phyloP scores from a whole-genome alignment of 2,888 invertebrate species.

The Erebia epiphron region DNA sequence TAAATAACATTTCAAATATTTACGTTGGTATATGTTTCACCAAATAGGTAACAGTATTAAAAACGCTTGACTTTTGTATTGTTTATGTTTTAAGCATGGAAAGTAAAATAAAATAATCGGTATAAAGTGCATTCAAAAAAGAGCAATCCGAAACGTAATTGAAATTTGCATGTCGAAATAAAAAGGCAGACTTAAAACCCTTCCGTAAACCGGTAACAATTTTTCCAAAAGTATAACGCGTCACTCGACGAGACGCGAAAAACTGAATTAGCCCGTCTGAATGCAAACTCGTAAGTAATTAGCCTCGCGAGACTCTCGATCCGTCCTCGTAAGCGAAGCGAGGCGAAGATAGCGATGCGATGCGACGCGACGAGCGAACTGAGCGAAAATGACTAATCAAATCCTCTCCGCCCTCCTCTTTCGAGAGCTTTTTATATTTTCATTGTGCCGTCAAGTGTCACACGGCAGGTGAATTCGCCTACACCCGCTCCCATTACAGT shows the following conservation, averaged over 20 bases:
- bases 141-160: constrained; percentile 39
- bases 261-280: constrained; percentile 78
- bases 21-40: neutral
- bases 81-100: constrained; percentile 7
- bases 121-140: constrained; percentile 35
- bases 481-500: constrained; percentile 37
- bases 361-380: constrained; percentile 63
- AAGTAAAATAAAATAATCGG: constrained; percentile 22
- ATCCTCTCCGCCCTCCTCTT: constrained; percentile 76
- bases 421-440: constrained; percentile 78
- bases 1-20: neutral
- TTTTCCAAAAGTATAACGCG: constrained; percentile 53
- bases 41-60: neutral
- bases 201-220: constrained; percentile 45
- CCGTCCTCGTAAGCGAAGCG: constrained; percentile 76
- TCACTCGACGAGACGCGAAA: constrained; percentile 72
- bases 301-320: constrained; percentile 81
- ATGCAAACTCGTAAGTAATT: constrained; percentile 81
- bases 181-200: constrained; percentile 39
- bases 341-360: constrained; percentile 75
- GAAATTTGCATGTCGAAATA: constrained; percentile 40
- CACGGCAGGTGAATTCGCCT: constrained; percentile 57
- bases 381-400: constrained; percentile 82
- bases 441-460: constrained; percentile 78
- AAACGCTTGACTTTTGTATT: neutral